Base-by-base conservation (phyloP, 2,797 vertebrate genomes). In the Enteromius fasciolatus region DNA sequence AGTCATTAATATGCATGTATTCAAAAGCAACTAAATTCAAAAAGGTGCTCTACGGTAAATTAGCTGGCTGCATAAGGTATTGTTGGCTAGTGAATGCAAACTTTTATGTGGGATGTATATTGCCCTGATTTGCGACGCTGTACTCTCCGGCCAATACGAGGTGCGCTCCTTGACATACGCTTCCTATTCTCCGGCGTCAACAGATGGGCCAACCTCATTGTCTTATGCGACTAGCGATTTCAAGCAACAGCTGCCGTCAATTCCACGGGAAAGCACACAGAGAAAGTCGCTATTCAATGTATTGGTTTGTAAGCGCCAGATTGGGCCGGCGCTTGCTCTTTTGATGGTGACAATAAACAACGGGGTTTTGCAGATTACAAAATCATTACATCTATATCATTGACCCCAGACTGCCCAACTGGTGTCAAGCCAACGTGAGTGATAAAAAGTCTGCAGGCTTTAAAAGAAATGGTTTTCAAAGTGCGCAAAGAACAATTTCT, bases 91-190 rank as follows among this genome's bases (percentile, higher is more conserved):
- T 96, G 95, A 97, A 97, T 95, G 92, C 94, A 92, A 94, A 96
- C 94, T 95, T 97, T 96, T 96, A 96, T 85, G 96, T 95, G 96
- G 95, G 96, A 95, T 96, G 94, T 95, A 96, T 94, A 97, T 97
- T 96, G 96, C 95, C 94, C 95, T 89, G 93, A 92, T 93, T 94
- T 93, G 92, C 95, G 95, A 95, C 94, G 94, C 94, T 91, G 90
- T 92, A 88, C 91, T 90, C 93, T 94, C 94, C 92, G 94, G 94
- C 93, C 91, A 83, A 90, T 92, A 91, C 94, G 93, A 90, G 83
- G 93, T 92, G 95, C 92, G 93, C 94, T 97, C 95, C 93, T 95
- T 95, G 96, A 96, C 97, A 97, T 97, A 97, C 95, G 96, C 95
- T 92, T 89, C 92, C 95, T 94, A 95, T 96, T 94, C 95, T 93